Conservation (phyloP, 2,888 invertebrate genomes). For the Bugula neritina region DNA sequence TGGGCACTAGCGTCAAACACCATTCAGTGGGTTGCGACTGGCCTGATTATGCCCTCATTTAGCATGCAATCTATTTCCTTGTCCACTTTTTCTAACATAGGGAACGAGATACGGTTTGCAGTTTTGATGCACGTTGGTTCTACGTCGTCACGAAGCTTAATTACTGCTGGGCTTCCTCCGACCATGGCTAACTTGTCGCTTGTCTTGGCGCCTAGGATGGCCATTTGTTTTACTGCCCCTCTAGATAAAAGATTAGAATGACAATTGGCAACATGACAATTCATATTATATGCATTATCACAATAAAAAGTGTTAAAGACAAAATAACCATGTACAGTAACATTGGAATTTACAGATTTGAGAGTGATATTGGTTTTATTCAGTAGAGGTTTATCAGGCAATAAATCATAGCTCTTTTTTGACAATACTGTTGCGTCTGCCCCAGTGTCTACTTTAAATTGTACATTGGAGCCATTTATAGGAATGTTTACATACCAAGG, state of each 20-base stretch:
- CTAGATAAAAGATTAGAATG: not conserved
- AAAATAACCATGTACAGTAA: not conserved
- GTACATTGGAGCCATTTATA: not conserved
- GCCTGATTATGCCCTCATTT: not conserved
- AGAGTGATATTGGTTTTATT: not conserved
- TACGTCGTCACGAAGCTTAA: not conserved
- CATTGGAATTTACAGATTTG: not conserved
- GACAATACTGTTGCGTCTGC: not conserved
- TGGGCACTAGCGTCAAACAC: not conserved
- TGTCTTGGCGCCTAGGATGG: not conserved
- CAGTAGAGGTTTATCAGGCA: not conserved
- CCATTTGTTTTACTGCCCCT: not conserved
- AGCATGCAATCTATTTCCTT: not conserved
- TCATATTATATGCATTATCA: not conserved
- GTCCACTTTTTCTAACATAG: not conserved
- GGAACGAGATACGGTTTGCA: not conserved
- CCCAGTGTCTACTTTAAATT: not conserved
- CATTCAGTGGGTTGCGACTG: not conserved
- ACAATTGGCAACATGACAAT: not conserved
- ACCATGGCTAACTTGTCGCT: not conserved
- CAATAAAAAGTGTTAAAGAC: not conserved
- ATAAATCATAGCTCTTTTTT: not conserved
- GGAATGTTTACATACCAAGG: not conserved
- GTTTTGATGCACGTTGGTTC: not conserved
- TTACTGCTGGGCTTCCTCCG: not conserved